Percentiles rank a stretch among this genome's conserved stretches.
phyloP scores from a whole-genome alignment of 30 jellyfish, hydroid and myxozoan species.

The Nemopilema nomurai region DNA sequence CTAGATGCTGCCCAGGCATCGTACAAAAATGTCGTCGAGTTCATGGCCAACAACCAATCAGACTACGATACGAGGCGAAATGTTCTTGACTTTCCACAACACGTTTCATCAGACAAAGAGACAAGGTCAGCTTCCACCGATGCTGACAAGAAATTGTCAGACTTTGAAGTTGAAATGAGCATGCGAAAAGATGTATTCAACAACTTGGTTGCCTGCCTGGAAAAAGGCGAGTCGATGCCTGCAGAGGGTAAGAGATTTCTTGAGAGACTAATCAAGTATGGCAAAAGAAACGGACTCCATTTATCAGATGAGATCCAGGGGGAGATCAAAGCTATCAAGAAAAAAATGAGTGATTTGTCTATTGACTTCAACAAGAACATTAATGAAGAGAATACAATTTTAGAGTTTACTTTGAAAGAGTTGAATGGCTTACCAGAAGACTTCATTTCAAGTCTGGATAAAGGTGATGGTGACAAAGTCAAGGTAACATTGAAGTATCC shows the following conservation, averaged over 20 bases:
- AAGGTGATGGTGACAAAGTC: constrained; percentile 74
- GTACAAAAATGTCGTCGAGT: constrained; percentile 55
- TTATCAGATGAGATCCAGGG: constrained; percentile 65
- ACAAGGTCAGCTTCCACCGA: constrained; percentile 80
- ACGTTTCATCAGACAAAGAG: constrained; percentile 80
- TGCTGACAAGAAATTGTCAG: constrained; percentile 86
- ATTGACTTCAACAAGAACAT: constrained; percentile 85
- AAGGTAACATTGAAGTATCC: constrained; percentile 89
- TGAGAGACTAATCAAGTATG: constrained; percentile 76
- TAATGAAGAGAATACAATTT: constrained; percentile 85
- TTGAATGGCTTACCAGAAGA: constrained; percentile 79
- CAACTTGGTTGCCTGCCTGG: constrained; percentile 72
- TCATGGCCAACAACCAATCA: constrained; percentile 62
- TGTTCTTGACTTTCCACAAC: constrained; percentile 89
- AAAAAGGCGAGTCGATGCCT: constrained; percentile 56
- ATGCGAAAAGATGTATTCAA: constrained; percentile 88
- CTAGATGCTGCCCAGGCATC: constrained; percentile 53
- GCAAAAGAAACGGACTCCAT: constrained; percentile 91
- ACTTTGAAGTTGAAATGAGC: constrained; percentile 93
- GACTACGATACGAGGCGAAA: constrained; percentile 60
- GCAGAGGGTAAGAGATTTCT: constrained; percentile 83
- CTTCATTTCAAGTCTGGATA: constrained; percentile 70
- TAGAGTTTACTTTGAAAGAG: constrained; percentile 76
- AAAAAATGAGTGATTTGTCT: constrained; percentile 84
- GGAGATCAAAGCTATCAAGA: constrained; percentile 69